Evolutionary conservation across 2,113 vertebrate genomes (phyloP), one percentile per base, ranked within the genome.

Genomic region (Actenoides lindsayi): DNA sequence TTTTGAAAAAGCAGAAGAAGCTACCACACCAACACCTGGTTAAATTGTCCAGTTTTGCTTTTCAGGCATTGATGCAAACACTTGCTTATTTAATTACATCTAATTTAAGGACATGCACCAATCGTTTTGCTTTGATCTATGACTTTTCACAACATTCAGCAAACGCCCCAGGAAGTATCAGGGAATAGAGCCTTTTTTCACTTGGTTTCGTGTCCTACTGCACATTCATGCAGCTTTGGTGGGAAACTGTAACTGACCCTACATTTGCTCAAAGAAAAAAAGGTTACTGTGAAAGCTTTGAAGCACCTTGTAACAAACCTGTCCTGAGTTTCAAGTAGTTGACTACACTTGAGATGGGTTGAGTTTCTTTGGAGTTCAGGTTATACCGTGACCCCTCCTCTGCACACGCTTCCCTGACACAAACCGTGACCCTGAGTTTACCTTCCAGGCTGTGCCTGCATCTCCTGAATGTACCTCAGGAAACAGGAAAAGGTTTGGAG

Each of bases 251-350:
- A 87, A 92, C 77, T 17, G 80, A 87, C 62, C 69, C 83, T 82
- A 24, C 81, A 8, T 85, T 76, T 88, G 41, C 94, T 85, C 53
- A 48, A 48, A 84, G 44, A 39, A 79, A 89, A 51, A 79, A 89
- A 80, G 62, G 81, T 83, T 63, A 46, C 67, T 69, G 44, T 0
- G 1, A 88, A 91, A 93, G 59, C 93, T 90, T 73, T 82, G 81
- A 93, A 95, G 79, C 44, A n/a, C 80, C 68, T 88, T 90, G 86
- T 81, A 74, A 87, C 71, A 90, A 92, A 78, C 76, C 83, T 93
- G 88, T 78, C 79, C 93, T 93, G 86, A 92, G 90, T 90, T 79
- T 96, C 83, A 95, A 89, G 83, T 78, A 82, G 86, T 42, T 87
- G 83, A 94, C 83, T 91, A 39, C 69, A 42, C 54, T 83, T 63